These are phyloP conservation scores for Gymnoscelis rufifasciata DNA, from an alignment of 2,888 invertebrate genomes.

Conservation along the genomic window DNA sequence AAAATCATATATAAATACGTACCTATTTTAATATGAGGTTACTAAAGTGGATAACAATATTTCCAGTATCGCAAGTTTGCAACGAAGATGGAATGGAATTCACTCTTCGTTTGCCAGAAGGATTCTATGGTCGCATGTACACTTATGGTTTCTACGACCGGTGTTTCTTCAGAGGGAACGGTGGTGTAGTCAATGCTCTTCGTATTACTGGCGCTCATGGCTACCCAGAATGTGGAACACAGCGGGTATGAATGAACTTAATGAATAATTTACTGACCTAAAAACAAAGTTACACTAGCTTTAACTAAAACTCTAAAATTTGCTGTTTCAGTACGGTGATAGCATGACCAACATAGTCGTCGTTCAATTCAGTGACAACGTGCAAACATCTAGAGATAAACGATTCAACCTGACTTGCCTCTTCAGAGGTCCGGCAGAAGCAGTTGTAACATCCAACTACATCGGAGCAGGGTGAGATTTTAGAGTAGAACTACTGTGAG, in stretches of 20 bases:
- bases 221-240: slow-evolving; percentile 96
- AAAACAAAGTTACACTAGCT: too few species aligned
- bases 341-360: slow-evolving; percentile 96
- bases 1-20: not conserved
- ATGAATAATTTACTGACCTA: too few species aligned
- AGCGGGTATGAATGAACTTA: slow-evolving; percentile 75
- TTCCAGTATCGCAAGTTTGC: slow-evolving; percentile 91
- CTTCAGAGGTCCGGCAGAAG: slow-evolving; percentile 94
- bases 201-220: slow-evolving; percentile 93
- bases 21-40: too few species aligned
- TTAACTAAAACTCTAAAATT: not conserved
- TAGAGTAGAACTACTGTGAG: slow-evolving; percentile 26
- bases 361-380: slow-evolving; percentile 95
- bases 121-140: slow-evolving; percentile 93
- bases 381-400: slow-evolving; percentile 93
- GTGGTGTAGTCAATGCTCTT: slow-evolving; percentile 89
- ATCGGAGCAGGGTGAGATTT: slow-evolving; percentile 90
- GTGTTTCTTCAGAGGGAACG: slow-evolving; percentile 94
- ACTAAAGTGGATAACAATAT: not conserved
- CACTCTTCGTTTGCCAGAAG: slow-evolving; percentile 91
- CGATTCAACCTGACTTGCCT: slow-evolving; percentile 95
- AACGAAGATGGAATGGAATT: slow-evolving; percentile 97
- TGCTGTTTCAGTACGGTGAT: slow-evolving; percentile 86
- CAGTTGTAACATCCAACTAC: slow-evolving; percentile 94
- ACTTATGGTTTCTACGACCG: slow-evolving; percentile 94